Conservation (phyloP, 2,113 vertebrate genomes). For the Sinocyclocheilus maitianheensis region DNA sequence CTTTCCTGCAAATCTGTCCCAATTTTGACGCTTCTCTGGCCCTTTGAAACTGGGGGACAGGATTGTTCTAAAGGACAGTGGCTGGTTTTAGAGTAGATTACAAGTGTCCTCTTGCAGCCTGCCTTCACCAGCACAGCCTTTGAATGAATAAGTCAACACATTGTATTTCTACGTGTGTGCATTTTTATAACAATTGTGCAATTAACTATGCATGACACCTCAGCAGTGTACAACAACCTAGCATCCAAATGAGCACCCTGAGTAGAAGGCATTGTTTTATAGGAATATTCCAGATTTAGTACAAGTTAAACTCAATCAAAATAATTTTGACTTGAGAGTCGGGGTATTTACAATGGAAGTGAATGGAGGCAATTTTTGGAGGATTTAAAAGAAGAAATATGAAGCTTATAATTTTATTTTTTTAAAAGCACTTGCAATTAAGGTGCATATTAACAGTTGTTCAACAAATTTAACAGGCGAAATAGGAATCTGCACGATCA, state of each 20-base stretch:
- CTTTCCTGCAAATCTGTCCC: constrained; percentile 46
- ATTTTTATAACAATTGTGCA: neutral
- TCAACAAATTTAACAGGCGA: no score
- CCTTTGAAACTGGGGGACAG: constrained; percentile 9
- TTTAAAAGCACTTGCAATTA: no score
- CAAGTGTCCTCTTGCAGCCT: neutral
- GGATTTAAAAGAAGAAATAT: no score
- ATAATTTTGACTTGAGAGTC: no score
- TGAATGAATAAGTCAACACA: neutral
- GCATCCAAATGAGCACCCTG: neutral
- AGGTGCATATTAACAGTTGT: no score
- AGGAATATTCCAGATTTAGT: neutral
- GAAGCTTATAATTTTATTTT: no score
- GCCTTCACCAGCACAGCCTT: neutral
- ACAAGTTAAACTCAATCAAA: neutral
- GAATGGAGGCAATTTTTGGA: no score
- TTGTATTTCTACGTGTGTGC: constrained; percentile 10
- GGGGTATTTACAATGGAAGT: no score
- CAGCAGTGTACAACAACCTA: neutral
- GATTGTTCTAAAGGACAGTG: constrained; percentile 5
- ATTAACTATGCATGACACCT: neutral
- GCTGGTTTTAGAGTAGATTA: constrained; percentile 45
- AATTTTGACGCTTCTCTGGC: constrained; percentile 38
- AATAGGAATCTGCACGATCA: neutral
- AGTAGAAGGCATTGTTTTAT: no score